Evolutionary conservation across 2,113 vertebrate genomes (phyloP).

Genomic region (Ptyas mucosa): DNA sequence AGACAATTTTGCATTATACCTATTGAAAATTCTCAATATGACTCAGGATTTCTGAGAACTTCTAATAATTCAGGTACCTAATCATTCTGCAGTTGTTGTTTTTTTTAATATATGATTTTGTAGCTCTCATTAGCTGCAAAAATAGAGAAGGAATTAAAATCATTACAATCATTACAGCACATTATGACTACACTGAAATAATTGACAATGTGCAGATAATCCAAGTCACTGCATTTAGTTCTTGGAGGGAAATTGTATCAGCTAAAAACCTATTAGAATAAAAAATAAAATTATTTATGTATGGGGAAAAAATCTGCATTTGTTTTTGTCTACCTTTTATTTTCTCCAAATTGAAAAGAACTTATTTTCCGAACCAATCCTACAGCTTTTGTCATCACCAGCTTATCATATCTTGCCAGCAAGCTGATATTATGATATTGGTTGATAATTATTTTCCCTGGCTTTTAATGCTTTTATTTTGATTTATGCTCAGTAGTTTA

Average conservation of each 20-base stretch:
- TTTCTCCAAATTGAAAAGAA: background rate
- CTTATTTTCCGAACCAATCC: background rate
- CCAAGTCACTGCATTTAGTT: background rate
- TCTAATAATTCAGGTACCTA: background rate
- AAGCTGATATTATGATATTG: background rate
- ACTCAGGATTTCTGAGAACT: background rate
- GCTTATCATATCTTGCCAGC: background rate
- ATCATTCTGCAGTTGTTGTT: background rate
- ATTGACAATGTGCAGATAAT: background rate
- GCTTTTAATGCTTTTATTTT: background rate
- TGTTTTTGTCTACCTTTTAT: background rate
- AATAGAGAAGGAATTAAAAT: background rate
- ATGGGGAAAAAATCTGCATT: background rate
- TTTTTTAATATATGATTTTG: background rate
- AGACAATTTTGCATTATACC: background rate
- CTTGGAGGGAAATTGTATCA: background rate
- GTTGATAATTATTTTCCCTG: background rate
- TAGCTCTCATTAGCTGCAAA: background rate
- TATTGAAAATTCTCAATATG: background rate
- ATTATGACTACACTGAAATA: background rate
- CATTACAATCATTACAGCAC: background rate
- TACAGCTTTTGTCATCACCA: background rate
- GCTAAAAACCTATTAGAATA: background rate
- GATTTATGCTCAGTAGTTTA: background rate
- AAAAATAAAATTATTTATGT: background rate